phyloP scores from a whole-genome alignment of 2,113 vertebrate species.

The Salvator merianae region DNA sequence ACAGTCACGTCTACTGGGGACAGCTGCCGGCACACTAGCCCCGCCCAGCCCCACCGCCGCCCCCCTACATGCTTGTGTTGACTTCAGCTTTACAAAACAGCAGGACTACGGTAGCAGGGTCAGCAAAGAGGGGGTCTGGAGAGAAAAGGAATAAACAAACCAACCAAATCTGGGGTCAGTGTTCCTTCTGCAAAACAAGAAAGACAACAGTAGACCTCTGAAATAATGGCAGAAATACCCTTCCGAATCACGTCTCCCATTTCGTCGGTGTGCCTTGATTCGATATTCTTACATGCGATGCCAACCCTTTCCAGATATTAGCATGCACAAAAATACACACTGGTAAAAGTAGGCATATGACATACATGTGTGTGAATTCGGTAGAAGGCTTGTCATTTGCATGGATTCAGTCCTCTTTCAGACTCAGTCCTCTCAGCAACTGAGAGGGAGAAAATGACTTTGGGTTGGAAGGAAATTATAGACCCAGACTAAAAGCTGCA shows the following conservation, averaged over 20 bases:
- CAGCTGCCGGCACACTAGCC: slow-evolving; percentile 63
- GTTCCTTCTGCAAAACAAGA: slow-evolving; percentile 73
- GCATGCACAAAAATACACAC: fast-evolving
- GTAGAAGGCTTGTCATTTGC: not conserved
- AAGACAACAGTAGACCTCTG: slow-evolving; percentile 48
- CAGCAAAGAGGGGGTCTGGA: slow-evolving; percentile 69
- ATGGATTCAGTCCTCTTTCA: not conserved
- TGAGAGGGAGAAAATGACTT: not conserved
- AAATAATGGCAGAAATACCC: slow-evolving; percentile 32
- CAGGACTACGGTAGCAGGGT: slow-evolving; percentile 65
- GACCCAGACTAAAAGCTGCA: too few species aligned
- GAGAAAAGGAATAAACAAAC: slow-evolving; percentile 66
- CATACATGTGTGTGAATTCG: not conserved
- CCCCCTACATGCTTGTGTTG: slow-evolving; percentile 70
- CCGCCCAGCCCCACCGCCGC: too few species aligned
- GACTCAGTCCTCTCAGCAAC: not conserved
- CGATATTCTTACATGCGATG: not conserved
- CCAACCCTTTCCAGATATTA: not conserved
- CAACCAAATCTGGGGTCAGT: slow-evolving; percentile 69
- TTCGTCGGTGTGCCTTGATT: not conserved
- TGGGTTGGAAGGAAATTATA: slow-evolving; percentile 4
- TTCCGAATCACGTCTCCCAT: not conserved
- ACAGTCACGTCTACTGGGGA: slow-evolving; percentile 69
- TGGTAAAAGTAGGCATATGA: fast-evolving
- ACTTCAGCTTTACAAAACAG: slow-evolving; percentile 71